Evolutionary conservation across 2,888 invertebrate species (phyloP).

Genomic region (Agrotis segetum): DNA sequence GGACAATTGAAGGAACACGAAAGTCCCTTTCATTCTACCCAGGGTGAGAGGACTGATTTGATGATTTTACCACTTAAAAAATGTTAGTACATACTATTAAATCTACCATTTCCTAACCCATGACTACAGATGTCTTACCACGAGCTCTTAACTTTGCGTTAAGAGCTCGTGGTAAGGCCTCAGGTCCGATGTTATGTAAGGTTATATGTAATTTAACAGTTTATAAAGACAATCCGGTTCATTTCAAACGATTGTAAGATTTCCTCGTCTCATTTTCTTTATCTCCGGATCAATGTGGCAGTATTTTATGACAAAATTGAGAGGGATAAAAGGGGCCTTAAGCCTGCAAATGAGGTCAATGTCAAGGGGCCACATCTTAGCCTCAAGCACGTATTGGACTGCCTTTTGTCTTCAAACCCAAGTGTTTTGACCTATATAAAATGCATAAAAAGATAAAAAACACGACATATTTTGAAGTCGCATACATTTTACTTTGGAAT

Average conservation of each 20-base stretch:
- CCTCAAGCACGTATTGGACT: conserved; percentile 49
- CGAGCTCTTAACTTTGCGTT: no score
- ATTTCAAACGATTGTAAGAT: neutral
- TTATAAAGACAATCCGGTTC: neutral
- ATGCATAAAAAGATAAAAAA: conserved; percentile 16
- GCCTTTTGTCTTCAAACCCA: conserved; percentile 49
- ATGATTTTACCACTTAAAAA: no score
- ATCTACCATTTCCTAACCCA: no score
- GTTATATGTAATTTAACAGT: neutral
- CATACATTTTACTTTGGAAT: neutral
- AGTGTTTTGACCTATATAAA: conserved; percentile 39
- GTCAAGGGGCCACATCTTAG: conserved; percentile 41
- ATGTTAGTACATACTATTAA: no score
- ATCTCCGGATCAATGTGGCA: conserved; percentile 39
- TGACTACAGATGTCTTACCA: no score
- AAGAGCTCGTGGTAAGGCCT: no score
- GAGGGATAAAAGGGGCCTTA: conserved; percentile 38
- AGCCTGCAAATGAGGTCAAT: conserved; percentile 49
- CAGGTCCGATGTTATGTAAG: no score
- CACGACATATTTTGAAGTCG: neutral
- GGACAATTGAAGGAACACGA: no score
- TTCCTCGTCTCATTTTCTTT: conserved; percentile 8
- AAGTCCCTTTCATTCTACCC: no score
- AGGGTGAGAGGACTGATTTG: no score
- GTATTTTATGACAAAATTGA: conserved; percentile 51